Evolutionary conservation across 2,888 invertebrate genomes (phyloP).

Genomic region (Nephrotoma appendiculata): DNA sequence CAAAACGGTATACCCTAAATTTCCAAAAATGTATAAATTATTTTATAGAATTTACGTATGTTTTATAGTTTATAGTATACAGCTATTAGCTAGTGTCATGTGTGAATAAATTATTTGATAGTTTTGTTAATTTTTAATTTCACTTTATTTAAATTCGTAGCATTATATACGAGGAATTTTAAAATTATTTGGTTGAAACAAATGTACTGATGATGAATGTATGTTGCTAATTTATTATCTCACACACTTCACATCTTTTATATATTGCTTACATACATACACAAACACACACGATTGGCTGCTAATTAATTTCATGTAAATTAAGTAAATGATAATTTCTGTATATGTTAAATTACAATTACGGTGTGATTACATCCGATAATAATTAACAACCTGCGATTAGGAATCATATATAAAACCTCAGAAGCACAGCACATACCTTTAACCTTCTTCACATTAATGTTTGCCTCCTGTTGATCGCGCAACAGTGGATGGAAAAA

Average conservation of each 20-base stretch:
- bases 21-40: neutral
- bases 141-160: neutral
- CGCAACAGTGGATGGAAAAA: conserved; percentile 94
- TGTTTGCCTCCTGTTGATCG: conserved; percentile 83
- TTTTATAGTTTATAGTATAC: neutral
- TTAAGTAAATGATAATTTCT: neutral
- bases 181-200: neutral
- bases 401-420: neutral
- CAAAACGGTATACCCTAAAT: neutral
- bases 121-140: neutral
- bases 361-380: neutral
- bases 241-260: neutral
- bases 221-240: neutral
- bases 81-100: too few species aligned
- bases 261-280: neutral
- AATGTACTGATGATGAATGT: neutral
- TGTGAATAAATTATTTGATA: neutral
- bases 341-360: neutral
- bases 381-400: neutral
- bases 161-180: neutral
- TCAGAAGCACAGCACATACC: conserved; percentile 35
- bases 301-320: neutral
- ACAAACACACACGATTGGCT: neutral
- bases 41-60: neutral
- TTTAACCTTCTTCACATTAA: conserved; percentile 61